Evolutionary conservation across 1,140 invertebrate species (phyloP).

Genomic region (Anastrepha ludens): DNA sequence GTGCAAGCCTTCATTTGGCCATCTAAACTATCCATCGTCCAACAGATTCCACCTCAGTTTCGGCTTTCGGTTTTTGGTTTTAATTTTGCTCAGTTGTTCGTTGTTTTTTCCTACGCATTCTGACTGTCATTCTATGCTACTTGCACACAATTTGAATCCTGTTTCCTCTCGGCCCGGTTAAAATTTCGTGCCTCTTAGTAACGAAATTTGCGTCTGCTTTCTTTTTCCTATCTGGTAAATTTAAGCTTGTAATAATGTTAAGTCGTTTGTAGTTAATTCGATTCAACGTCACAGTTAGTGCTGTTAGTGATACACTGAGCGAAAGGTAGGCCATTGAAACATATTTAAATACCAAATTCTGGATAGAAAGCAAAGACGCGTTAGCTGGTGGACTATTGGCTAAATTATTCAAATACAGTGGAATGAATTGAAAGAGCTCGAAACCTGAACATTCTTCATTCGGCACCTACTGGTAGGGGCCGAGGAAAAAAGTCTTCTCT

Average conservation of each 20-base stretch:
- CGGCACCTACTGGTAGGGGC: too few relatives aligned
- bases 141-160: conserved; percentile 14
- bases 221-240: conserved; percentile 12
- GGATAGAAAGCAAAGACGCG: too few relatives aligned
- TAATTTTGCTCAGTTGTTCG: neutral
- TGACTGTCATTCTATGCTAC: conserved; percentile 11
- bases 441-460: too few relatives aligned
- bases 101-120: conserved; percentile 5
- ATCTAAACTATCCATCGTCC: conserved; percentile 45
- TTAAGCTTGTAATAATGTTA: conserved; percentile 53
- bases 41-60: conserved; percentile 37
- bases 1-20: neutral
- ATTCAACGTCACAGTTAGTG: conserved; percentile 44
- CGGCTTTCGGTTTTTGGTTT: conserved; percentile 25
- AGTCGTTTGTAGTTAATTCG: conserved; percentile 51
- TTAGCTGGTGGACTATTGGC: too few relatives aligned
- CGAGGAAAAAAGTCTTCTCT: too few relatives aligned
- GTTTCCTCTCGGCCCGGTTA: neutral
- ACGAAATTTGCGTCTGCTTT: conserved; percentile 27
- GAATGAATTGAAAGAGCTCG: too few relatives aligned
- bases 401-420: too few relatives aligned
- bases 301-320: neutral
- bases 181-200: conserved; percentile 28
- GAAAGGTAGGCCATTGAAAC: neutral
- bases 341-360: too few relatives aligned